Conservation (phyloP, 2,888 invertebrate species). For the Morinoia aosen region DNA sequence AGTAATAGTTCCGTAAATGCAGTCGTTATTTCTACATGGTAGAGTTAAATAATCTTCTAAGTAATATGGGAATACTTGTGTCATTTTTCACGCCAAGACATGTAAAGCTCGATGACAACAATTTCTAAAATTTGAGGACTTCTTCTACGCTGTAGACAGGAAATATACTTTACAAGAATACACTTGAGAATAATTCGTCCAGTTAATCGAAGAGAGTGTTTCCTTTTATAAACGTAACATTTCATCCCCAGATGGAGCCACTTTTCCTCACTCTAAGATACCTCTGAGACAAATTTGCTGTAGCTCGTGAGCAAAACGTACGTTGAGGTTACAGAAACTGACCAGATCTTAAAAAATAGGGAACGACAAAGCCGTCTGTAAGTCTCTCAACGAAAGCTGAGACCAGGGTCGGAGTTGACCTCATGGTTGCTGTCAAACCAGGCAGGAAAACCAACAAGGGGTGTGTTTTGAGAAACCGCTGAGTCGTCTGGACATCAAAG, state of each 20-base stretch:
- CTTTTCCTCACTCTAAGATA: not conserved
- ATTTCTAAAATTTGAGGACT: not conserved
- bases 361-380: too few relatives aligned
- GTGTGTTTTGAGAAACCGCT: not conserved
- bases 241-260: not conserved
- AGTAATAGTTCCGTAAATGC: too few relatives aligned
- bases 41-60: too few relatives aligned
- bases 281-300: not conserved
- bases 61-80: too few relatives aligned
- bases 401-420: not conserved
- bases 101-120: not conserved
- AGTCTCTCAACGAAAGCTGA: too few relatives aligned
- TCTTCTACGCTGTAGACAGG: not conserved
- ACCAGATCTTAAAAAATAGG: not conserved
- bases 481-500: not conserved
- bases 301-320: not conserved
- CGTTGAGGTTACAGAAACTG: too few relatives aligned
- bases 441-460: not conserved
- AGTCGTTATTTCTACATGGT: too few relatives aligned
- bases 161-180: not conserved
- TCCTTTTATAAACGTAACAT: not conserved
- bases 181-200: not conserved
- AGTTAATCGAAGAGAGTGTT: not conserved
- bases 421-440: not conserved
- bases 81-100: too few relatives aligned